Base-by-base conservation (phyloP, 2,888 invertebrate species). In the Protophormia terraenovae region DNA sequence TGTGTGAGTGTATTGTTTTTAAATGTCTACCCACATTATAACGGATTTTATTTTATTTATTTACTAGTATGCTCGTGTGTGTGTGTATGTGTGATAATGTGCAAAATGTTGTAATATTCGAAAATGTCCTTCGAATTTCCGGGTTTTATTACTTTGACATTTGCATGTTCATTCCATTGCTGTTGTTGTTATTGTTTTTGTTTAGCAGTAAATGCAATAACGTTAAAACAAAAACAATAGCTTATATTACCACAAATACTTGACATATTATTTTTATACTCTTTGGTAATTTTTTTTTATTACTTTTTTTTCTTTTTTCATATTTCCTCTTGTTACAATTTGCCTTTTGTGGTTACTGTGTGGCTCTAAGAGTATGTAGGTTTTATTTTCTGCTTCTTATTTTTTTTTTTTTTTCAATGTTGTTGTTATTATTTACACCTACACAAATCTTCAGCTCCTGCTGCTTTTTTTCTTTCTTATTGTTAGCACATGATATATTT, bases 121-220 rank as follows among this genome's bases (percentile, higher is more conserved):
- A 90, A 90, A 89, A 89, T 90, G 91, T 91, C 91, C 91, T 91
- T 91, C 91, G 91, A 91, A 91, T 89, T 91, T 91, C 91, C 91
- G 91, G 91, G 91, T 91, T 89, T 89, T 91, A 89, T 88, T 86
- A 89, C 89, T 91, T 91, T 91, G 90, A 89, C 91, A 90, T 91
- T 91, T 90, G 88, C 89, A 89, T 32, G 62, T 32, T 60, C 0
- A 1, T 27, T 60, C 6, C 29, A 41, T 4, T 29, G 0, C 58
- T 62, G 35, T 66, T 77, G 60, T 47, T 38, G 35, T 73, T 55
- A 3, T 53, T 58, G 24, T 14, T 12, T 19, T 62, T 76, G n/a
- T 69, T 55, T 38, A 22, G 19, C 32, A 50, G 35, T 35, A 69
- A 47, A 14, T 69, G 69, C 35, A 53, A 53, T 22, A 22, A 32